Conservation (phyloP, 2,888 invertebrate genomes). For the Sericinus montela region DNA sequence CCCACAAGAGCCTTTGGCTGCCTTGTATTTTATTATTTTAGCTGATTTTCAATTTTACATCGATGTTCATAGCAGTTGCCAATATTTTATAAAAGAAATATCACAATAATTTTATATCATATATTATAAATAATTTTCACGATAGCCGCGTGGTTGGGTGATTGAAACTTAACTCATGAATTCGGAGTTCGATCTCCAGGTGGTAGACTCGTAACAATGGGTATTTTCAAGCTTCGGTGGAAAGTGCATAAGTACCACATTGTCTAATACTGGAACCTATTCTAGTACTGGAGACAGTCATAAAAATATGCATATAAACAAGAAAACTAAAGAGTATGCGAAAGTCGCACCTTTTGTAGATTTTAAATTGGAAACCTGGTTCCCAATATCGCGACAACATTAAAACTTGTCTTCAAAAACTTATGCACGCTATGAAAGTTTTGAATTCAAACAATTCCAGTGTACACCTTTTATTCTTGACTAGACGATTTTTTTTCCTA, state of each 20-base stretch:
- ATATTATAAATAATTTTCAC: no score
- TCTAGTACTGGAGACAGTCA: no score
- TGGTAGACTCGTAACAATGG: no score
- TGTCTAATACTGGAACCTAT: no score
- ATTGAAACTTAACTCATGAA: no score
- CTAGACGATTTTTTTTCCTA: slow-evolving; percentile 55
- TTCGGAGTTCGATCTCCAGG: no score
- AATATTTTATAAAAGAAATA: no score
- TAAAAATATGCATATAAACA: no score
- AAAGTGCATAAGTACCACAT: no score
- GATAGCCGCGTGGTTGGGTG: no score
- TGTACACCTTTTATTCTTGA: slow-evolving; percentile 58
- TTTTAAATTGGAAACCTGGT: slow-evolving; percentile 20
- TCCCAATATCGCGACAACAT: slow-evolving; percentile 30
- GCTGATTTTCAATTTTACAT: slow-evolving; percentile 22
- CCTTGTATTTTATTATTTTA: slow-evolving; percentile 34
- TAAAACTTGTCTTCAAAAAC: slow-evolving; percentile 37
- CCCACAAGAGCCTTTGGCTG: slow-evolving; percentile 29
- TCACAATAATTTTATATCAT: no score
- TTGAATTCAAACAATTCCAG: slow-evolving; percentile 54
- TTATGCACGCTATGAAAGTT: slow-evolving; percentile 42
- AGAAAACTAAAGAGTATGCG: slow-evolving; percentile 12
- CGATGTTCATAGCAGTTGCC: not conserved
- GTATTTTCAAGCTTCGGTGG: no score
- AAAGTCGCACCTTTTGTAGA: slow-evolving; percentile 13